phyloP scores from a whole-genome alignment of 2,888 invertebrate genomes.

The Emmelina monodactyla region DNA sequence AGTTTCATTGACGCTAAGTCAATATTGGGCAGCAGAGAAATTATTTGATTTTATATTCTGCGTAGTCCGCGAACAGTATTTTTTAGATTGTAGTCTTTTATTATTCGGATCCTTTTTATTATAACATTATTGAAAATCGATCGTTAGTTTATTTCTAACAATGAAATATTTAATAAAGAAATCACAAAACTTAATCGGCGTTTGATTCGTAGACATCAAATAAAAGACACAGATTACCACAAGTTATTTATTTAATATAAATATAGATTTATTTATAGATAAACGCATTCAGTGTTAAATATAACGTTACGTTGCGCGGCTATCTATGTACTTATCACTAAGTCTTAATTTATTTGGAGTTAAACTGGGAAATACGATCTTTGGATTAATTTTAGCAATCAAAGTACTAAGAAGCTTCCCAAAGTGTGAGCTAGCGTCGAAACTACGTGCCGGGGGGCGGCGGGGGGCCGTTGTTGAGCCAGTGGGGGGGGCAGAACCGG shows the following conservation, averaged over 20 bases:
- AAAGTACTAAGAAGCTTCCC: not conserved
- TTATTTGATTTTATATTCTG: constrained; percentile 43
- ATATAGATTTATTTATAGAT: constrained; percentile 60
- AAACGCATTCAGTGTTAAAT: constrained; percentile 28
- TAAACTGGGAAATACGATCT: not conserved
- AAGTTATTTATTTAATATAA: constrained; percentile 37
- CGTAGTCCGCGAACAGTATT: constrained; percentile 63
- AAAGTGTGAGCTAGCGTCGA: not conserved
- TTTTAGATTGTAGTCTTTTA: constrained; percentile 60
- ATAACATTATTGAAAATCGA: constrained; percentile 61
- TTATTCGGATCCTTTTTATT: constrained; percentile 48
- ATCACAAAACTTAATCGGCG: constrained; percentile 44
- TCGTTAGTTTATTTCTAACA: constrained; percentile 67
- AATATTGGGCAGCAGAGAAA: constrained; percentile 50
- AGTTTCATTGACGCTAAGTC: constrained; percentile 46
- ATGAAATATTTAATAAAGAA: constrained; percentile 66
- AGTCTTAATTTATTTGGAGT: constrained; percentile 16
- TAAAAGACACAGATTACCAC: constrained; percentile 17
- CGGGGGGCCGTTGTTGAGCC: constrained; percentile 37
- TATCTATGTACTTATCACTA: constrained; percentile 28
- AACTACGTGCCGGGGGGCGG: constrained; percentile 43
- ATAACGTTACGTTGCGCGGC: constrained; percentile 18
- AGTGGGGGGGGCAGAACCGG: constrained; percentile 35
- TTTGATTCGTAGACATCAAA: constrained; percentile 28
- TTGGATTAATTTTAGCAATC: not conserved